Conservation (phyloP, 1,140 invertebrate species). For the Ptiloglossa arizonensis region DNA sequence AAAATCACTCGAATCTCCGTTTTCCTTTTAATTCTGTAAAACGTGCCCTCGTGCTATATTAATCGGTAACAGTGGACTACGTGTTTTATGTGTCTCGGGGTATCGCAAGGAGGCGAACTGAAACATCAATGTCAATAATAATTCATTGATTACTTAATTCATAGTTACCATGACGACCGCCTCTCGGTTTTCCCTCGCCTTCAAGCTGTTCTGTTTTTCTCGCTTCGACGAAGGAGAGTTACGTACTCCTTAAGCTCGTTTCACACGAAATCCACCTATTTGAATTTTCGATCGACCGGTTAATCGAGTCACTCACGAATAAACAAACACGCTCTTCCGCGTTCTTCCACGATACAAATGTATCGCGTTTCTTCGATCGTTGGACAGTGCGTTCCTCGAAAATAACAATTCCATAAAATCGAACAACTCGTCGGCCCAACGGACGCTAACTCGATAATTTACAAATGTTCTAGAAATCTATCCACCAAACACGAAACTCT, state of each 20-base stretch:
- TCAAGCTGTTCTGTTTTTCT: slow-evolving; percentile 77
- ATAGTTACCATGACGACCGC: slow-evolving; percentile 79
- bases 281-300: background rate
- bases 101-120: slow-evolving; percentile 71
- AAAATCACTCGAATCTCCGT: slow-evolving; percentile 2
- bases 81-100: slow-evolving; percentile 77
- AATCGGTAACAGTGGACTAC: slow-evolving; percentile 71
- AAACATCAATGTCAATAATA: slow-evolving; percentile 83
- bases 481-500: too few species aligned
- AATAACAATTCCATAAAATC: too few species aligned
- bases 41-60: slow-evolving; percentile 73
- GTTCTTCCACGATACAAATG: too few species aligned
- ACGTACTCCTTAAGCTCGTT: slow-evolving; percentile 67
- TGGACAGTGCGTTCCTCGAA: too few species aligned
- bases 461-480: too few species aligned
- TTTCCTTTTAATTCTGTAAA: slow-evolving; percentile 66
- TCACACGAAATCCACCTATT: slow-evolving; percentile 64
- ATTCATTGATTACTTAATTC: slow-evolving; percentile 82
- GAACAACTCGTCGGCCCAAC: too few species aligned
- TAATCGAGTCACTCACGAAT: too few species aligned
- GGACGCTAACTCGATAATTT: too few species aligned
- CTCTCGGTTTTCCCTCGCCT: slow-evolving; percentile 70
- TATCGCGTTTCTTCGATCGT: too few species aligned
- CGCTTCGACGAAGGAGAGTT: slow-evolving; percentile 70
- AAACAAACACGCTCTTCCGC: too few species aligned